A percentile compares a stretch with the other conserved stretches of the same genome.
Evolutionary conservation across 2,797 vertebrate genomes (phyloP).

Genomic region (Anabas testudineus): DNA sequence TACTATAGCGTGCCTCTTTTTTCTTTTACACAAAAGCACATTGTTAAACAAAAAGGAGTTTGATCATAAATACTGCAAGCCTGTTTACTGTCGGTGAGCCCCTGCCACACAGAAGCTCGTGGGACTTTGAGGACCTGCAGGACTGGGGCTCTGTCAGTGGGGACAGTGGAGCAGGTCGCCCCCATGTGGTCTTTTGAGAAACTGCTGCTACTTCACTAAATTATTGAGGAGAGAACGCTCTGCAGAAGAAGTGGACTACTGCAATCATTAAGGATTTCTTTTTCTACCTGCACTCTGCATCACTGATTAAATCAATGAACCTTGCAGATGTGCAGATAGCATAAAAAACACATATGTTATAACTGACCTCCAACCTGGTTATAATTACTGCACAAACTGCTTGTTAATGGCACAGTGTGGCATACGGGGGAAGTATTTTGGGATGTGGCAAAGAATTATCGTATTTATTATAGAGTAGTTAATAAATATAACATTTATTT

Average conservation of each 20-base stretch:
- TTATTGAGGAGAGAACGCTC: conserved; percentile 19
- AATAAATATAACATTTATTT: conserved; percentile 63
- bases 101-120: conserved; percentile 43
- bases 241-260: conserved; percentile 20
- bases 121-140: conserved; percentile 6
- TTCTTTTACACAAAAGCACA: conserved; percentile 55
- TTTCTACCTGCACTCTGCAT: conserved; percentile 67
- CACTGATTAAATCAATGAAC: conserved; percentile 51
- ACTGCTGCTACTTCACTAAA: conserved; percentile 50
- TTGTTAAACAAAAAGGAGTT: conserved; percentile 22
- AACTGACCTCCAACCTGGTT: conserved; percentile 18
- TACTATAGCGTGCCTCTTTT: conserved; percentile 63
- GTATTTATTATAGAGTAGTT: conserved; percentile 74
- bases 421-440: conserved; percentile 23
- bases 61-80: conserved; percentile 21
- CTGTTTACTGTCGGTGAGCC: conserved; percentile 6
- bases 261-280: conserved; percentile 43
- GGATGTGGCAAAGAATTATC: conserved; percentile 53
- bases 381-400: conserved; percentile 34
- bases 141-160: background rate
- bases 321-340: conserved; percentile 30
- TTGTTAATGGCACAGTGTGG: conserved; percentile 49
- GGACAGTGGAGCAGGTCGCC: conserved; percentile 62
- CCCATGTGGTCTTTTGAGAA: conserved; percentile 60
- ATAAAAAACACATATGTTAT: conserved; percentile 30